These are phyloP conservation scores for Choloepus hoffmanni DNA, from an alignment of 2,113 vertebrate genomes.

Conservation along the genomic window DNA sequence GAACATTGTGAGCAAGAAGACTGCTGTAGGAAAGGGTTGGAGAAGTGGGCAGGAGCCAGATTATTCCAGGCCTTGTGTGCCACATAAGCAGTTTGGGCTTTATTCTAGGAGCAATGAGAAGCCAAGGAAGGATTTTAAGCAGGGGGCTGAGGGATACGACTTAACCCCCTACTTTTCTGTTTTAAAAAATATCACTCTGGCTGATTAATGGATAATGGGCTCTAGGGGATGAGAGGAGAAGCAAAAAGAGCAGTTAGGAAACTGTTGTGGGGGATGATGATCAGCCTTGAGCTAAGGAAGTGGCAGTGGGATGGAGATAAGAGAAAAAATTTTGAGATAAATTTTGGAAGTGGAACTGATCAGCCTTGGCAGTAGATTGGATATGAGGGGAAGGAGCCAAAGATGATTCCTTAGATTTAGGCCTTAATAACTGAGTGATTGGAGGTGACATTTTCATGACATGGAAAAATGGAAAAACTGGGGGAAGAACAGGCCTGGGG, in stretches of 20 bases:
- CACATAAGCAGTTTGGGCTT: background rate
- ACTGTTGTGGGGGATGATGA: too few relatives aligned
- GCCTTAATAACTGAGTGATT: background rate
- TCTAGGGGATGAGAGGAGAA: background rate
- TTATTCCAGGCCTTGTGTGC: background rate
- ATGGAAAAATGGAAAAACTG: background rate
- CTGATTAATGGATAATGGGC: background rate
- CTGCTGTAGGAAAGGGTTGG: background rate
- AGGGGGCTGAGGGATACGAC: background rate
- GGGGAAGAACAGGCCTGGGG: background rate
- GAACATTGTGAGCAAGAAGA: background rate
- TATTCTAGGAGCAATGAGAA: background rate
- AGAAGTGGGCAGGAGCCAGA: background rate
- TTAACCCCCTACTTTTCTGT: background rate
- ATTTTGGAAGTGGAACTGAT: background rate
- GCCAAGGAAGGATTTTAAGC: background rate
- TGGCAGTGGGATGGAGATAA: background rate
- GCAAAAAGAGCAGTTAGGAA: background rate
- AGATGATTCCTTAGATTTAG: background rate
- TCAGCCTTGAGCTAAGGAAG: background rate
- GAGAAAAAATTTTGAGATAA: background rate
- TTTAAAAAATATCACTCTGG: background rate
- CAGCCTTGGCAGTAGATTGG: background rate
- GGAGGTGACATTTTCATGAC: slow-evolving; percentile 4
- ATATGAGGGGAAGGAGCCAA: background rate